Evolutionary conservation across 2,888 invertebrate species (phyloP), one percentile per base, ranked within the genome.

Genomic region (Lasioglossum figueresi): DNA sequence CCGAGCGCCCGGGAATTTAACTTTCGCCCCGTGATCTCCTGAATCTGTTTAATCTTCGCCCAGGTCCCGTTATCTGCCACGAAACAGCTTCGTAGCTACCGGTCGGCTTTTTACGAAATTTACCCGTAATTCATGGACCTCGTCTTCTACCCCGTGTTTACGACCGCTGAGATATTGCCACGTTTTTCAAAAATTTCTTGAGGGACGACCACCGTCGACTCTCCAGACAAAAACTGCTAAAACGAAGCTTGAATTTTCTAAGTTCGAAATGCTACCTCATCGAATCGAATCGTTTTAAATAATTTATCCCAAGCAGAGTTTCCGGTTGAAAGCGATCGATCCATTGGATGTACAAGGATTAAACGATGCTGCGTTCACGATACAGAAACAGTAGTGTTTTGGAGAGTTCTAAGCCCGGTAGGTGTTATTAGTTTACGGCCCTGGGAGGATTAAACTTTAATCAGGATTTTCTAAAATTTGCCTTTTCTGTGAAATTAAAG

Each of bases 1-100:
- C 76, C 74, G 16, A 19, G 56, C 43, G 43, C 23, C 37, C 16
- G 19, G 72, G 76, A 86, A 86, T 79, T 81, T 82, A 82, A 86
- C 82, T 86, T 82, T 76, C 78, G 40, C 43, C 45, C 59, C 45
- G n/a, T 37, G 83, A 84, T 80, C 80, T 34, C 52, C 31, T 43
- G 81, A 63, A 78, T 82, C 76, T 81, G 86, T 79, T 82, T 81
- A 86, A 78, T 85, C 78, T 85, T 82, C 80, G 70, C 48, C 76
- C 75, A 1, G 12, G 70, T n/a, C 63, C 63, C 74, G 74, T 78
- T 71, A 23, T 34, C n/a, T 52, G 19, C n/a, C 16, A 19, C 23
- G 27, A 73, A 72, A 70, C 72, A 72, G 72, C 45, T 23, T 52
- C 48, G 37, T 16, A 12, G 40, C 48, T 45, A 23, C 71, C 59